Percentiles rank a stretch among this genome's conserved stretches.
These are phyloP conservation scores for Micronycteris hirsuta DNA, from an alignment of 2,113 vertebrate genomes.

Conservation along the genomic window DNA sequence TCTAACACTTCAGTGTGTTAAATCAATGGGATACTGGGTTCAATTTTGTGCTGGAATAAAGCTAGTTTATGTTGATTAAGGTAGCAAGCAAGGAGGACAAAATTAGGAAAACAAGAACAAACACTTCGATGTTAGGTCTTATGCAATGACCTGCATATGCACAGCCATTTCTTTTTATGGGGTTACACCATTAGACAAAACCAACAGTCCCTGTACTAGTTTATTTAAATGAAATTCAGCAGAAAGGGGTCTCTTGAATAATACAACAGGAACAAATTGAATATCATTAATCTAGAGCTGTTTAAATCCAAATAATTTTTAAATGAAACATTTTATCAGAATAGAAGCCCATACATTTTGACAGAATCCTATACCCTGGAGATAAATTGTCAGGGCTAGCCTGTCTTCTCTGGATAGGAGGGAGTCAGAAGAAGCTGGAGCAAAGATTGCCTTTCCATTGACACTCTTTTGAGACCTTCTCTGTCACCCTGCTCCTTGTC, in stretches of 20 bases:
- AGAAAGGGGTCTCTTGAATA: not conserved
- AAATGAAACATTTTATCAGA: not conserved
- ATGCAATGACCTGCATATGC: not conserved
- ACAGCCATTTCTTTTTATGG: not conserved
- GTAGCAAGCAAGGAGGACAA: not conserved
- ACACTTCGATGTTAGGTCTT: not conserved
- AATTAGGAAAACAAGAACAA: not conserved
- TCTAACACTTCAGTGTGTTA: not conserved
- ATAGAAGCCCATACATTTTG: not conserved
- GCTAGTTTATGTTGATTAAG: not conserved
- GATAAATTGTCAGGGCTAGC: not conserved
- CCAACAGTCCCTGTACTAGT: not conserved
- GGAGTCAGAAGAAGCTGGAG: not conserved
- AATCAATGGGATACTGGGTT: not conserved
- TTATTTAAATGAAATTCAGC: not conserved
- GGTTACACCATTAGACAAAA: not conserved
- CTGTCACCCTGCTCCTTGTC: not conserved
- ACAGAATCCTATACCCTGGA: not conserved
- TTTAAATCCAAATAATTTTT: conserved; percentile 3
- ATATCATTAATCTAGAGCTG: not conserved
- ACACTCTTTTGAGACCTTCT: not conserved
- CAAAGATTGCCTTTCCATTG: not conserved
- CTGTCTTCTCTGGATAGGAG: not conserved
- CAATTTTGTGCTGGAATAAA: not conserved
- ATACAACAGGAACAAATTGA: not conserved